Evolutionary conservation across 2,797 vertebrate genomes (phyloP).

Genomic region (Cephalopachus bancanus): DNA sequence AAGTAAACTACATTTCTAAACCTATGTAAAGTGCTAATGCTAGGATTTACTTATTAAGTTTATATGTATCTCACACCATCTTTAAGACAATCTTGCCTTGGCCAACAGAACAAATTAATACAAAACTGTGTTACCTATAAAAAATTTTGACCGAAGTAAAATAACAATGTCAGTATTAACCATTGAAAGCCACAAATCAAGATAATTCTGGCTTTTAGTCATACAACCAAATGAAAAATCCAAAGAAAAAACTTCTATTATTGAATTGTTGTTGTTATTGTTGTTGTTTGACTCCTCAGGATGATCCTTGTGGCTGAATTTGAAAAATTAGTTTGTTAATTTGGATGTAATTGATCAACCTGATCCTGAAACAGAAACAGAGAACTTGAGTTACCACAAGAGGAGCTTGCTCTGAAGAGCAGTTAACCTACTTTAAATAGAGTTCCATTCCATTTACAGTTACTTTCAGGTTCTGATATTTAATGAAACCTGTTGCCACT

Average conservation of each 20-base stretch:
- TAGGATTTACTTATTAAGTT: slow-evolving; percentile 7
- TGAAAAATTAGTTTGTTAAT: neutral
- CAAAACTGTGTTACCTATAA: neutral
- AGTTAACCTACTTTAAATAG: neutral
- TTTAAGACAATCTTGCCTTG: neutral
- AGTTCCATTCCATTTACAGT: neutral
- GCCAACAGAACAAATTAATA: neutral
- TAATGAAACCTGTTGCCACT: neutral
- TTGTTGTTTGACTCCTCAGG: neutral
- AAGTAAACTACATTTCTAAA: slow-evolving; percentile 15
- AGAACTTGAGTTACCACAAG: neutral
- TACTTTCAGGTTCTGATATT: neutral
- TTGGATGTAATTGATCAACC: neutral
- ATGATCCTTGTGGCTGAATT: neutral
- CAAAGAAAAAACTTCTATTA: neutral
- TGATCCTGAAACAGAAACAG: neutral
- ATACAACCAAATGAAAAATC: neutral
- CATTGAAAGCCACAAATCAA: neutral
- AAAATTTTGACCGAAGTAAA: neutral
- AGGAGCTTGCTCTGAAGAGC: neutral
- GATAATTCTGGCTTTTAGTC: neutral
- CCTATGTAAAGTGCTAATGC: neutral
- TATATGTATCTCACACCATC: neutral
- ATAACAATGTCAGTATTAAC: neutral
- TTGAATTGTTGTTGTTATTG: neutral